Evolutionary conservation across 2,113 vertebrate genomes (phyloP), one percentile per base, ranked within the genome.

Genomic region (Cryptotis parvus): DNA sequence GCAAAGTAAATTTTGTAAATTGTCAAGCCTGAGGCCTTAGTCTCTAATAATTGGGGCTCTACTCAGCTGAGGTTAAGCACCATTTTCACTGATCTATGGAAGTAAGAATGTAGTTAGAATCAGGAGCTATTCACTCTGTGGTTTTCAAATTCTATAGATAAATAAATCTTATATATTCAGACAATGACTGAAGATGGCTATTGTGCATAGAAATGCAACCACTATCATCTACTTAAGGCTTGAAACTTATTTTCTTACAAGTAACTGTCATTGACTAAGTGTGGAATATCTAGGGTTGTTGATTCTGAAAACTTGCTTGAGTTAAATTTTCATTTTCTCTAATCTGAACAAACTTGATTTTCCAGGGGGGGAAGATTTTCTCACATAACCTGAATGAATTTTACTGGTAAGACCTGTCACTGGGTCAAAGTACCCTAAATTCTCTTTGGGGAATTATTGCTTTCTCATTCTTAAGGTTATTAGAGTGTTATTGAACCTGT

Each of bases 1-100:
- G 15, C 68, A 93, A 92, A 90, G 68, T 43, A 86, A 68, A 75
- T 89, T 88, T 80, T 91, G 90, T 89, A 89, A 92, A 92, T 73
- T 69, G 79, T 33, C 12, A 86, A 88, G 75, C 83, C 58, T 43
- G 35, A 87, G 86, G 88, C 77, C n/a, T 95, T 68, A 49, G 18
- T 65, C 27, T 66, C 35, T 84, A 80, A 91, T 68, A 95, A 58
- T 63, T 87, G 61, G 72, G 87, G 55, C 31, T 68, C 63, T 92
- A 2, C 15, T 80, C 35, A 86, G 61, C 91, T 86, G 72, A 80
- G 9, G 39, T 93, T 87, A 84, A 92, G 77, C 35, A 68, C 14
- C 65, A n/a, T 77, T 87, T 91, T 87, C 49, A 87, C 39, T 58
- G 4, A 4, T 43, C 35, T 20, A 65, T 8, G 29, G 31, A 76